Base-by-base conservation (phyloP, 2,797 vertebrate genomes). In the Enteromius radiatus region DNA sequence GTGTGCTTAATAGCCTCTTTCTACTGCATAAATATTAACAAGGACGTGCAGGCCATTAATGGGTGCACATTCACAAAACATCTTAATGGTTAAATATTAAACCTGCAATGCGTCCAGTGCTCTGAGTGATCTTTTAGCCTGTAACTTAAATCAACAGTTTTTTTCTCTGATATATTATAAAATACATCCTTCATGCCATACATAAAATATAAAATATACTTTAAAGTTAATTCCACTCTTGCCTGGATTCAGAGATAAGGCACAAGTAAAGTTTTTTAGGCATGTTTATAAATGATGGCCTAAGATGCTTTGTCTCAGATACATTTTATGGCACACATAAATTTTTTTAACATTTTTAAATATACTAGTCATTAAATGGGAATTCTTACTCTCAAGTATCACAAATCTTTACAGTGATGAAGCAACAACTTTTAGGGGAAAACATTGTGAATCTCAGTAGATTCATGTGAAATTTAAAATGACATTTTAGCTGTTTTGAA, bases 21-120 rank as follows among this genome's bases (percentile, higher is more conserved):
- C 33, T 64, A 4, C 54, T 28, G 54, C 69, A 81, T 81, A 61
- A 75, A 75, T 81, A 74, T 81, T 75, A 81, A 81, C 8, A 52
- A 65, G 70, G 59, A 73, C 3, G 31, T 28, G 33, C 31, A 49
- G 43, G 26, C 41, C 70, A 49, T 81, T 63, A 81, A 63, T 64
- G 54, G 41, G 41, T 74, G 41, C 43, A 26, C 41, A 14, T 64
- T 74, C 69, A 81, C 59, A 45, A 74, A 73, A 73, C 69, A 52
- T 26, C 69, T 49, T 81, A 56, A 80, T 63, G 26, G 69, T 64
- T 81, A 52, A 74, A 81, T 74, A 64, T 74, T 81, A 81, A 81
- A 64, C 68, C 15, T 33, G 56, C 54, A 71, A 59, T 80, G 78
- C n/a, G 36, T 61, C 41, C 23, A 36, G 3, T 45, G 12, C 9